A percentile compares a stretch with the other conserved stretches of the same genome.
Conservation (phyloP, 92 coral and sea anemone species). For the Chrysogorgia sp. region DNA sequence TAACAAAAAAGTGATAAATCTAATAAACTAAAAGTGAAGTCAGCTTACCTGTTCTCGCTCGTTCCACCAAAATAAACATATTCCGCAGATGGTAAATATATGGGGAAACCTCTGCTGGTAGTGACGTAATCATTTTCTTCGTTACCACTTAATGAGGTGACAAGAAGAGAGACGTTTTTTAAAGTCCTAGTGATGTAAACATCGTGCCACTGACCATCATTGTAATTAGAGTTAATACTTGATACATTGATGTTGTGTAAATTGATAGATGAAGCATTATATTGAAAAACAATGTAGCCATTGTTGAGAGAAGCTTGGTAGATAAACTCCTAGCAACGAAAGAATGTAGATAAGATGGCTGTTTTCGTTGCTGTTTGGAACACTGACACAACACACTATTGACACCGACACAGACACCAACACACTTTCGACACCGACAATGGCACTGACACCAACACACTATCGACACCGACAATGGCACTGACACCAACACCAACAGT, state of each 20-base stretch:
- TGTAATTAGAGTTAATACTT: slow-evolving; percentile 68
- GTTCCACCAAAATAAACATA: slow-evolving; percentile 80
- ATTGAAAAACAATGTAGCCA: slow-evolving; percentile 77
- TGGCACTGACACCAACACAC: neutral
- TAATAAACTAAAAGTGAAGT: too few relatives aligned
- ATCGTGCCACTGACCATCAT: slow-evolving; percentile 88
- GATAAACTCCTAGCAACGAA: slow-evolving; percentile 62
- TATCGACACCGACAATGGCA: too few relatives aligned
- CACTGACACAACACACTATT: neutral
- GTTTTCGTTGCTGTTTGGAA: too few relatives aligned
- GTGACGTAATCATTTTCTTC: slow-evolving; percentile 46
- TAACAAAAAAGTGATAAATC: too few relatives aligned
- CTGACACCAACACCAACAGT: too few relatives aligned
- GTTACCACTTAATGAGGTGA: slow-evolving; percentile 61
- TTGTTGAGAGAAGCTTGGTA: slow-evolving; percentile 73
- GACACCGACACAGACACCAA: neutral
- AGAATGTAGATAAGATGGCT: neutral
- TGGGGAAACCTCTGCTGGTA: slow-evolving; percentile 30
- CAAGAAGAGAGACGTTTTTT: slow-evolving; percentile 71
- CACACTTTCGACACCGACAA: too few relatives aligned
- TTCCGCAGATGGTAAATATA: slow-evolving; percentile 60
- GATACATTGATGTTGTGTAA: slow-evolving; percentile 52
- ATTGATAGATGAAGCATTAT: too few relatives aligned
- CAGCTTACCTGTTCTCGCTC: slow-evolving; percentile 43
- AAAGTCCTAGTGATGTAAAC: slow-evolving; percentile 78